These are phyloP conservation scores for Pseudomyrmex pallidus DNA, from an alignment of 1,140 invertebrate genomes.

Conservation along the genomic window DNA sequence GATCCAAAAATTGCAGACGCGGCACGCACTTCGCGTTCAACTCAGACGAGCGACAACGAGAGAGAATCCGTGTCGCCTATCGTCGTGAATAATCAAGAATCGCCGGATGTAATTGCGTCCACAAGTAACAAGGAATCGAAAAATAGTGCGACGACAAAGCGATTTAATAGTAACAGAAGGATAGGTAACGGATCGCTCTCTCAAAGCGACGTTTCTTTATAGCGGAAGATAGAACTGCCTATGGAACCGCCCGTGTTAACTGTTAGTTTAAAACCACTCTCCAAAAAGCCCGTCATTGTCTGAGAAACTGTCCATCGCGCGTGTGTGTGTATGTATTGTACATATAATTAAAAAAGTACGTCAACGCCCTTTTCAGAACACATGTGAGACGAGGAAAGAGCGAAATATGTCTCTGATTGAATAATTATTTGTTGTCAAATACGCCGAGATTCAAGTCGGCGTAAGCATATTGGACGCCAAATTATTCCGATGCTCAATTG, in stretches of 20 bases:
- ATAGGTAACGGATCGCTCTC: slow-evolving; percentile 78
- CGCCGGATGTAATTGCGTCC: slow-evolving; percentile 43
- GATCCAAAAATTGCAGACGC: slow-evolving; percentile 68
- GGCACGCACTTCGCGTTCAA: slow-evolving; percentile 70
- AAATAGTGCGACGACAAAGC: slow-evolving; percentile 66
- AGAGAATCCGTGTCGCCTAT: slow-evolving; percentile 53
- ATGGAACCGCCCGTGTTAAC: slow-evolving; percentile 60
- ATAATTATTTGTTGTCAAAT: neutral
- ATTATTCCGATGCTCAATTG: slow-evolving; percentile 18
- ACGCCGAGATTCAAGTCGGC: neutral
- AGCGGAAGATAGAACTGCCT: slow-evolving; percentile 68
- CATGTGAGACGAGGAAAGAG: neutral
- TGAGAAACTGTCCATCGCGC: slow-evolving; percentile 47
- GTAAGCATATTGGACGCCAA: neutral
- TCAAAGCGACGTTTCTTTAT: slow-evolving; percentile 79
- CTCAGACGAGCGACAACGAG: slow-evolving; percentile 76
- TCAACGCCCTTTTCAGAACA: slow-evolving; percentile 19
- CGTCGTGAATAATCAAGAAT: slow-evolving; percentile 63
- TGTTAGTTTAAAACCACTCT: slow-evolving; percentile 74
- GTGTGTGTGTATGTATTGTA: slow-evolving; percentile 32
- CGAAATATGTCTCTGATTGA: neutral
- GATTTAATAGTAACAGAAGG: slow-evolving; percentile 71
- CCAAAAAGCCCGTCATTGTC: slow-evolving; percentile 75
- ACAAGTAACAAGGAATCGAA: slow-evolving; percentile 63
- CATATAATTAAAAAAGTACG: slow-evolving; percentile 50